phyloP scores from a whole-genome alignment of 2,888 invertebrate genomes.

The Sinopyrophorus schimmeli region DNA sequence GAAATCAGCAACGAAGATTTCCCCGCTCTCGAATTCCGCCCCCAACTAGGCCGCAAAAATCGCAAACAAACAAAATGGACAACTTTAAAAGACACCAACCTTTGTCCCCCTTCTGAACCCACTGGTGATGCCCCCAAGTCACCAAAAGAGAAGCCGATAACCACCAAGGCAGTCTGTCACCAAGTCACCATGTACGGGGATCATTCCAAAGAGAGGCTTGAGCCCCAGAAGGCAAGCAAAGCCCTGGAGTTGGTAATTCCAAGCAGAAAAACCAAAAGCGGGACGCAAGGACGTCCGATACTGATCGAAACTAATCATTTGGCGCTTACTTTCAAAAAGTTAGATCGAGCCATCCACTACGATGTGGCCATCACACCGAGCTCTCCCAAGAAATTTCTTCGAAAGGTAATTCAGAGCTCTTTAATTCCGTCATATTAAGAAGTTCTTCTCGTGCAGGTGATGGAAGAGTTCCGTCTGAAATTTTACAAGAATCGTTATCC shows the following conservation, averaged over 20 bases:
- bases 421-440: not conserved
- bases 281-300: conserved; percentile 46
- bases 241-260: conserved; percentile 4
- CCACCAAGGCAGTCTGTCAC: too few species aligned
- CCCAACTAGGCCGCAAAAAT: too few species aligned
- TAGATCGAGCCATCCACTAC: conserved; percentile 67
- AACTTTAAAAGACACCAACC: too few species aligned
- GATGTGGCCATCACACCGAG: conserved; percentile 76
- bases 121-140: too few species aligned
- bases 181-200: too few species aligned
- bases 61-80: too few species aligned
- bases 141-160: too few species aligned
- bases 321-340: conserved; percentile 53
- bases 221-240: too few species aligned
- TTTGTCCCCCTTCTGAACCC: too few species aligned
- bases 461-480: conserved; percentile 34
- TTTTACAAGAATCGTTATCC: conserved; percentile 57
- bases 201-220: too few species aligned
- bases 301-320: conserved; percentile 66
- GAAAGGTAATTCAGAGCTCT: conserved; percentile 37
- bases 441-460: conserved; percentile 44
- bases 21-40: too few species aligned
- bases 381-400: conserved; percentile 67
- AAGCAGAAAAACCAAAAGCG: conserved; percentile 1
- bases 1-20: too few species aligned